Evolutionary conservation across 2,888 invertebrate species (phyloP), one percentile per base, ranked within the genome.

Genomic region (Polymixis lichenea): DNA sequence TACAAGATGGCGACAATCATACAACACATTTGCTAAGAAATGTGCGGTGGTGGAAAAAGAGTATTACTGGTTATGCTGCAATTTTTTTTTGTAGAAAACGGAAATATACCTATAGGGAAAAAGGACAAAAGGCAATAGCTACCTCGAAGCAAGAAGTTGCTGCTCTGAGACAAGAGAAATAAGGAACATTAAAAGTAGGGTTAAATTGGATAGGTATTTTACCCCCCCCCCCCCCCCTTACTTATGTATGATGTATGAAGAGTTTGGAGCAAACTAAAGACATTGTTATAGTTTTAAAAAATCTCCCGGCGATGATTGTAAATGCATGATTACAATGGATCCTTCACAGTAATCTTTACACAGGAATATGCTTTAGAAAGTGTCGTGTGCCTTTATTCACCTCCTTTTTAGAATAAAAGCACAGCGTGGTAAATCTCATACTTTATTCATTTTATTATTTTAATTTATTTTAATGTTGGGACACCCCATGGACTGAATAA

Each of bases 1-100:
- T 89, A 87, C 22, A 68, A 67, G 51, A 77, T 75, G 61, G 75
- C 79, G 73, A 76, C 82, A 80, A 85, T 86, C 82, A 79, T 79
- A 72, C 64, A 61, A n/a, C 61, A 76, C 32, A 80, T 77, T 82
- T 85, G 77, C 72, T 68, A 58, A 51, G 56, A 75, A 83, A 81
- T 81, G n/a, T 71, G 60, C 19, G 28, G 56, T n/a, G 43, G 43
- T 53, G 61, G 78, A 72, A 69, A 74, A 79, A 71, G 1, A 71
- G 62, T 83, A 78, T 69, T 46, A 61, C 53, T 70, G n/a, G n/a
- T 56, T 19, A 17, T 55, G 28, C n/a, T n/a, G n/a, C n/a, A n/a
- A n/a, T n/a, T n/a, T n/a, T 19, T 61, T 17, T 25, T 2, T 65
- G 19, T n/a, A 28, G 28, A 19, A 75, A 67, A 46, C 43, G 11